A percentile compares a stretch with the other conserved stretches of the same genome.
Evolutionary conservation across 2,797 vertebrate genomes (phyloP).

Genomic region (Dallia pectoralis): DNA sequence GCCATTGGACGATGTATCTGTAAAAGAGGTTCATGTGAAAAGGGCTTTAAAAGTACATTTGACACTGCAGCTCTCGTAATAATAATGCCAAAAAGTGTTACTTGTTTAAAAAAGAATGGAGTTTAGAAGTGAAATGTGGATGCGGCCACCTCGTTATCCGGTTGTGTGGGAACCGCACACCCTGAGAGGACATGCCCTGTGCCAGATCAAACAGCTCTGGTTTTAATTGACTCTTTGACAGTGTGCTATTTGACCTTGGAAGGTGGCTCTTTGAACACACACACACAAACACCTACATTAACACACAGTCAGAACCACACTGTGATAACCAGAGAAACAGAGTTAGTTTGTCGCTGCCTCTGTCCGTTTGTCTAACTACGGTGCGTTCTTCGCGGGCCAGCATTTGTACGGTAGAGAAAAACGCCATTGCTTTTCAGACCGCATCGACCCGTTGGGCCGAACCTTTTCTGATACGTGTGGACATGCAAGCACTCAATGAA

Average conservation of each 20-base stretch:
- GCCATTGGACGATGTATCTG: no score
- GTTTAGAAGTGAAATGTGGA: not conserved
- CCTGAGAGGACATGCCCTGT: not conserved
- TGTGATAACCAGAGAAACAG: not conserved
- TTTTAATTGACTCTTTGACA: not conserved
- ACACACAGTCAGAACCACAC: not conserved
- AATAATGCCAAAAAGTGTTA: not conserved
- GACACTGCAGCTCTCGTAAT: not conserved
- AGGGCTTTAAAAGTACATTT: no score
- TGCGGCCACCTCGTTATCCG: not conserved
- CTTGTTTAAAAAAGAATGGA: not conserved
- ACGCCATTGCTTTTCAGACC: no score
- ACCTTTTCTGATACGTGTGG: no score
- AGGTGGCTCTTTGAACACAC: conserved; percentile 16
- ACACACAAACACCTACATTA: conserved; percentile 1
- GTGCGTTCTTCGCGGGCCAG: conserved; percentile 10
- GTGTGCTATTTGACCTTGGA: conserved; percentile 28
- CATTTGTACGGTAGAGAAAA: conserved; percentile 12
- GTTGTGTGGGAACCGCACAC: not conserved
- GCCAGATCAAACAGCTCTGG: conserved; percentile 25
- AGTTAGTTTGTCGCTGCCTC: conserved; percentile 2
- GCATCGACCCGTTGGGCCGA: no score
- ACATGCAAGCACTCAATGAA: no score
- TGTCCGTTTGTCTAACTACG: not conserved
- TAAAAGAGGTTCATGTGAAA: no score